Evolutionary conservation across 1,140 invertebrate genomes (phyloP).

Genomic region (Tribolium castaneum): DNA sequence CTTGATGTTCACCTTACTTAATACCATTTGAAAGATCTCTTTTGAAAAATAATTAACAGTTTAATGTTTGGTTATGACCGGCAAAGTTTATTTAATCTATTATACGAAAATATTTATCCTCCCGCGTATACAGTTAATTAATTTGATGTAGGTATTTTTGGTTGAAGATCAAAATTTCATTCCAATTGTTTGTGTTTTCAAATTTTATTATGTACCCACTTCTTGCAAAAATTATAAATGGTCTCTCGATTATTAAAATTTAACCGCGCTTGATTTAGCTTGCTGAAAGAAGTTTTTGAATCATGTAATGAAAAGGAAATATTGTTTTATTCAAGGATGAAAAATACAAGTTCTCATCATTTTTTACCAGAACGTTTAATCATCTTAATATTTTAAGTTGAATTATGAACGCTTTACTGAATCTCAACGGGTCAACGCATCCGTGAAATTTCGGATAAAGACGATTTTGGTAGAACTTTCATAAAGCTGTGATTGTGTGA

Average conservation of each 20-base stretch:
- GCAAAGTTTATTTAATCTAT: too few relatives aligned
- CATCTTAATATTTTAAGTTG: not conserved
- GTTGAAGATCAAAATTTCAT: not conserved
- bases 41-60: not conserved
- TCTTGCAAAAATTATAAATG: not conserved
- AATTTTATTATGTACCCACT: too few relatives aligned
- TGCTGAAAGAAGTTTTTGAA: not conserved
- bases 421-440: not conserved
- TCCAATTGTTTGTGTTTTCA: not conserved
- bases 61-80: not conserved
- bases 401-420: not conserved
- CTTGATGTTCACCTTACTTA: too few relatives aligned
- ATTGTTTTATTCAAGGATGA: slow-evolving; percentile 4
- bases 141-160: not conserved
- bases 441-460: not conserved
- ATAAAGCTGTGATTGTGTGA: not conserved
- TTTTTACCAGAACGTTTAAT: not conserved
- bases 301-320: slow-evolving; percentile 14
- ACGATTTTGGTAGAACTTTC: not conserved
- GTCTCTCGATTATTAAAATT: slow-evolving; percentile 2
- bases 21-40: too few relatives aligned
- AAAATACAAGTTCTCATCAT: slow-evolving; percentile 8
- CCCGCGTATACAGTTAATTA: not conserved
- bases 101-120: not conserved
- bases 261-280: not conserved